Base-by-base conservation (phyloP, 2,888 invertebrate species). In the Volucella inanis region DNA sequence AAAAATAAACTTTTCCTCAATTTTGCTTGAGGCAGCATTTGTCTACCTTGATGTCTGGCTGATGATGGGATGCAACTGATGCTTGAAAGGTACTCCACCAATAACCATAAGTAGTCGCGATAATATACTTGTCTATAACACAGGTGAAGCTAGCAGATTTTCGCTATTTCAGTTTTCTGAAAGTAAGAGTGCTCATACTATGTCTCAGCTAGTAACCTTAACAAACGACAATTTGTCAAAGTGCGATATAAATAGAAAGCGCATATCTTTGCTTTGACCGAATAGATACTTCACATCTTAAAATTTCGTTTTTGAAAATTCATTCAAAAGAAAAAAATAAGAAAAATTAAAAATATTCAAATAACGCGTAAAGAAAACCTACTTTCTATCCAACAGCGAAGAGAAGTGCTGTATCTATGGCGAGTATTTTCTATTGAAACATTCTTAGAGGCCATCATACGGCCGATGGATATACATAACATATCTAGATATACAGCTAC, bases 361-460 rank as follows among this genome's bases (percentile, higher is more conserved):
- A 74, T 83, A 57, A 67, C 57, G 50, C 67, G 57, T 72, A 67
- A 83, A 78, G 68, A 78, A 72, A 83, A 67, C 72, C 78, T 59
- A 79, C 83, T 84, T 79, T 84, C 83, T 84, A 70, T 55, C 38
- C 41, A 70, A 47, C 67, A 55, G 18, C 39, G 39, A 47, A 3
- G 4, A 31, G 6, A 6, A 15, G 52, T 11, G 67, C 10, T 49
- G 45, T 49, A 65, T 59, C 61, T 72, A 41, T 54, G 41, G 54
- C 45, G 49, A 22, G 55, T 64, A 64, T 71, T 54, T 77, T 31
- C 50, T 52, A 12, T 45, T 39, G 62, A 71, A 50, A 64, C 49
- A 71, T 64, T 65, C 57, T 49, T 50, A 18, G 49, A 59, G 45
- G n/a, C n/a, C n/a, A n/a, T n/a, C n/a, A n/a, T 38, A 4, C 39